Evolutionary conservation across 2,888 invertebrate species (phyloP).

Genomic region (Metellina segmentata): DNA sequence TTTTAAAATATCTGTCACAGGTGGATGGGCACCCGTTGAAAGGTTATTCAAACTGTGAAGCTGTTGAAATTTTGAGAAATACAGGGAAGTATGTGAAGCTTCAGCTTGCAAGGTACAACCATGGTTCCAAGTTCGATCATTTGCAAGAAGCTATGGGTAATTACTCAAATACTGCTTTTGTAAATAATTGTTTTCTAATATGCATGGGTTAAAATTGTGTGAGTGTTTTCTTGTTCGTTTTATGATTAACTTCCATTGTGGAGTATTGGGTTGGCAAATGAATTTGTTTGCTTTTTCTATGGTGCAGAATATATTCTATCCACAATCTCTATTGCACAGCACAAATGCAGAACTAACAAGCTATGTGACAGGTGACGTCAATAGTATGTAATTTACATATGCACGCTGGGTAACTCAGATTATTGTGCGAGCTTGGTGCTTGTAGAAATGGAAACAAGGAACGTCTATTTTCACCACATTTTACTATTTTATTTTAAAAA

Average conservation of each 20-base stretch:
- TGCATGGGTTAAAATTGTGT: neutral
- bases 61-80: conserved; percentile 96
- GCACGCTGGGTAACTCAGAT: too few relatives aligned
- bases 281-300: too few relatives aligned
- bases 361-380: too few relatives aligned
- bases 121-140: conserved; percentile 94
- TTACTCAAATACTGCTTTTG: neutral
- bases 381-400: too few relatives aligned
- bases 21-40: conserved; percentile 95
- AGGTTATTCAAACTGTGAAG: conserved; percentile 97
- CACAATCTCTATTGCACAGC: too few relatives aligned
- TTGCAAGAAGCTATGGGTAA: conserved; percentile 78
- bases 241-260: neutral
- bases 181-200: neutral
- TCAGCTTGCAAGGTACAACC: conserved; percentile 92
- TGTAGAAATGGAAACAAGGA: too few relatives aligned
- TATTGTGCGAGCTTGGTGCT: too few relatives aligned
- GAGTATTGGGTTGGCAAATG: too few relatives aligned
- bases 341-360: too few relatives aligned
- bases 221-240: neutral
- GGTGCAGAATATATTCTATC: too few relatives aligned
- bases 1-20: conserved; percentile 79
- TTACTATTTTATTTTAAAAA: too few relatives aligned
- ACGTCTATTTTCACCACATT: too few relatives aligned
- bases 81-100: conserved; percentile 94